A percentile compares a stretch with the other conserved stretches of the same genome.
phyloP scores from a whole-genome alignment of 2,113 vertebrate genomes.

The Sylvilagus bachmani region DNA sequence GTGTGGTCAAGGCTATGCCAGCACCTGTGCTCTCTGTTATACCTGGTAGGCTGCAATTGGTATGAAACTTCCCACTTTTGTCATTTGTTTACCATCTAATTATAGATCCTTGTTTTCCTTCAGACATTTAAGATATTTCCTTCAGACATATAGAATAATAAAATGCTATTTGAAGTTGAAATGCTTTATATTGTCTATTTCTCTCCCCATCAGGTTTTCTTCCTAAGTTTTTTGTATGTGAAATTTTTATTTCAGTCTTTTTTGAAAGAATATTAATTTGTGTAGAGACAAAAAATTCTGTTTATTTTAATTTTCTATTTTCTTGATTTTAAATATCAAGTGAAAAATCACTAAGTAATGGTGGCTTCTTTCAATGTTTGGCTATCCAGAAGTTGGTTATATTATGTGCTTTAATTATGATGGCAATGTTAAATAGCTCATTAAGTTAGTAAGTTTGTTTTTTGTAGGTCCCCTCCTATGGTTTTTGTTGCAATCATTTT shows the following conservation, averaged over 20 bases:
- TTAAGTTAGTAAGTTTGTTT: not conserved
- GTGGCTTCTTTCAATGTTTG: not conserved
- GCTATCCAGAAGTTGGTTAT: not conserved
- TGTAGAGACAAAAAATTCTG: not conserved
- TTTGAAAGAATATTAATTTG: constrained; percentile 32
- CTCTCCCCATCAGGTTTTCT: not conserved
- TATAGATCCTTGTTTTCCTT: not conserved
- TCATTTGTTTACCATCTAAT: not conserved
- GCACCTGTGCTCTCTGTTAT: not conserved
- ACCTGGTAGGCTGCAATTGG: not conserved
- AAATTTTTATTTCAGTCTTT: constrained; percentile 16
- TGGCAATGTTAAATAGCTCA: not conserved
- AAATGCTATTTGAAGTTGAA: not conserved
- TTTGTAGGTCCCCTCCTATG: not conserved
- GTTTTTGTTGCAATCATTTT: not conserved
- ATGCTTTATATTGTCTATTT: not conserved
- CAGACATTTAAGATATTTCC: not conserved
- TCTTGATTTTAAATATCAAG: constrained; percentile 13
- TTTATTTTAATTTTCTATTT: not conserved
- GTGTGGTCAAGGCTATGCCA: not conserved
- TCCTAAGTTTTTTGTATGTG: not conserved
- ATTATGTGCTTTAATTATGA: not conserved
- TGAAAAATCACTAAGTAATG: not conserved
- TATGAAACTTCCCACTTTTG: not conserved
- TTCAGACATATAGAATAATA: not conserved